Base-by-base conservation (phyloP, 2,888 invertebrate genomes). In the Scrobipalpa costella region DNA sequence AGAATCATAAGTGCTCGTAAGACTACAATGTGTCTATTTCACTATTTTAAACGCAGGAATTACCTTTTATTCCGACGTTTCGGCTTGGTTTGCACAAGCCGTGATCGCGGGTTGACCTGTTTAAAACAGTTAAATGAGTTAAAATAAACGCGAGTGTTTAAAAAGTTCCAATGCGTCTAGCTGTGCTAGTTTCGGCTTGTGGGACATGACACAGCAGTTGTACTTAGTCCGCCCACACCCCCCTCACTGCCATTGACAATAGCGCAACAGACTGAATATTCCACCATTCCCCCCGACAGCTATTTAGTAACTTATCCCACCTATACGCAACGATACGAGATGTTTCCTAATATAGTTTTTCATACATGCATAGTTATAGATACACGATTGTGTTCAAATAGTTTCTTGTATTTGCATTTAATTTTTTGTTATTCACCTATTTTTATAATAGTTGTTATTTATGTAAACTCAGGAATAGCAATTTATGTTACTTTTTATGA, bases 271-370 rank as follows among this genome's bases (percentile, higher is more conserved):
- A 83, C 80, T 82, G 82, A 83, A 66, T 71, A 73, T 72, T 66
- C 64, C 81, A 82, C 64, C 81, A 83, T 84, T 83, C 81, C 78
- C 76, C 73, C 75, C 66, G 69, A 76, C 77, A 79, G 75, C 75
- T 78, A 70, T 71, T 77, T 75, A 77, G 73, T 78, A 73, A 81
- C 72, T 71, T 73, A 78, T 83, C 87, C 88, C 88, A 88, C 88
- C 88, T 85, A 77, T 72, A 55, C 68, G 67, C 71, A 76, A 78
- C 66, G 69, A 74, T 76, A 76, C 75, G 71, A 74, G 72, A 75
- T 73, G 73, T 79, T 80, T 76, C 76, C 76, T 81, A 78, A 68
- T 74, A 57, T 67, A 63, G 50, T 67, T 65, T 69, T 66, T 67
- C 71, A 70, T 69, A 70, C 75, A 77, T 75, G 70, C 71, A 73